Evolutionary conservation across 2,888 invertebrate genomes (phyloP), one percentile per base, ranked within the genome.

Genomic region (Agriopis aurantiaria): DNA sequence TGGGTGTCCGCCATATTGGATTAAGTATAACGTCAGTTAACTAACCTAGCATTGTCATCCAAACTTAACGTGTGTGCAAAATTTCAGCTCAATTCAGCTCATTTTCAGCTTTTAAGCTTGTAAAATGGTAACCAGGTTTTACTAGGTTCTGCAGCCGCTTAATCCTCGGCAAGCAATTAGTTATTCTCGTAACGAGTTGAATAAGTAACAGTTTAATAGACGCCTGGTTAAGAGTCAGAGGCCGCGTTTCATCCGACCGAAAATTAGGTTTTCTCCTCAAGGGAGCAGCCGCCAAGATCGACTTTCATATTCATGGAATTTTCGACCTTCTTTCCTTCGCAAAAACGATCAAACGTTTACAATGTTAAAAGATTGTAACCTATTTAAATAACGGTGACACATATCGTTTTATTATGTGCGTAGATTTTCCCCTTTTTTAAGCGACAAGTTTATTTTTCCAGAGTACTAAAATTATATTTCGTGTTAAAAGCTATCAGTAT

Each of bases 191-290:
- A 55, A 64, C 74, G 71, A 70, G 48, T 64, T 81, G 81, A 81
- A 84, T 82, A 84, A 82, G 74, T 82, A 76, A 81, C 78, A 67
- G 56, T 49, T 67, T 71, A 73, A 66, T 72, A 53, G 72, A 72
- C 75, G 78, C 73, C 71, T 70, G 73, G 49, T 72, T 67, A 57
- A 55, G 56, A 72, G 71, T 65, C 61, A 52, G 66, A 67, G 76
- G 46, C 68, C 65, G 70, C 73, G 10, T 69, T 63, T 72, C 75
- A 74, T 72, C 72, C 78, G 78, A 74, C 75, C 74, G 71, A 63
- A 81, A 81, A 81, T 83, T 78, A 78, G 77, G 78, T 83, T 80
- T 71, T 72, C 65, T 75, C 76, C 75, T 71, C 75, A 69, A 58
- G 79, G 78, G 74, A 76, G 65, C 59, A 65, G 56, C 65, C 43